phyloP scores from a whole-genome alignment of 1,140 invertebrate species.

The Eulimnadia texana region DNA sequence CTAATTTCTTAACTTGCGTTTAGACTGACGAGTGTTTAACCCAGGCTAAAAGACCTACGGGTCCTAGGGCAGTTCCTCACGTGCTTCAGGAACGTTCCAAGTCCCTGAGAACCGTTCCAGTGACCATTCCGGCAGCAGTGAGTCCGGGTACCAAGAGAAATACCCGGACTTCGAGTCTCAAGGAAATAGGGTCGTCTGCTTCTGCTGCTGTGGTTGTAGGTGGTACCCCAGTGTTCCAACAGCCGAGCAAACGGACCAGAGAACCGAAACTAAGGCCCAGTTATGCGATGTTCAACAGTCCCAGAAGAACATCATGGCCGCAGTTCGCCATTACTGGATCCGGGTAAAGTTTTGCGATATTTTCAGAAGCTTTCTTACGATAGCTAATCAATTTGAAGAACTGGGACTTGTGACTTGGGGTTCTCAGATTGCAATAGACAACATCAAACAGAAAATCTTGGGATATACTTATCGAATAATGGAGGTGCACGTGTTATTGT shows the following conservation, averaged over 20 bases:
- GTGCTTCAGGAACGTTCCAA: constrained; percentile 16
- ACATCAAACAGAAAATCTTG: too few relatives aligned
- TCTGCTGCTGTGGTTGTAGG: too few relatives aligned
- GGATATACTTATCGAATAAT: too few relatives aligned
- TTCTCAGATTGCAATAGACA: too few relatives aligned
- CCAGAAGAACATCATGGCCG: constrained; percentile 13
- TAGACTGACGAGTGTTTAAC: not conserved
- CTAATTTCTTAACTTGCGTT: constrained; percentile 20
- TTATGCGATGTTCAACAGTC: constrained; percentile 7
- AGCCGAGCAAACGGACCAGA: not conserved
- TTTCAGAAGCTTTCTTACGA: too few relatives aligned
- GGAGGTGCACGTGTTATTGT: too few relatives aligned
- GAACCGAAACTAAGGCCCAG: constrained; percentile 11
- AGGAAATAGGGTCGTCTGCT: not conserved
- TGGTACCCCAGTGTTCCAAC: too few relatives aligned
- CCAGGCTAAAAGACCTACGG: constrained; percentile 6
- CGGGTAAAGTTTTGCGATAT: constrained; percentile 15
- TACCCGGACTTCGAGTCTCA: not conserved
- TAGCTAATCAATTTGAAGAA: too few relatives aligned
- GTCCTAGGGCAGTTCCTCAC: constrained; percentile 8
- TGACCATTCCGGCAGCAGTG: not conserved
- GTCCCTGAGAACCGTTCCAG: constrained; percentile 6
- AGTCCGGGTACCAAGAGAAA: not conserved
- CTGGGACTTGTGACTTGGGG: too few relatives aligned
- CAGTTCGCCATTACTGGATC: constrained; percentile 17